Evolutionary conservation across 2,888 invertebrate genomes (phyloP), one percentile per base, ranked within the genome.

Genomic region (Andrena fulva): DNA sequence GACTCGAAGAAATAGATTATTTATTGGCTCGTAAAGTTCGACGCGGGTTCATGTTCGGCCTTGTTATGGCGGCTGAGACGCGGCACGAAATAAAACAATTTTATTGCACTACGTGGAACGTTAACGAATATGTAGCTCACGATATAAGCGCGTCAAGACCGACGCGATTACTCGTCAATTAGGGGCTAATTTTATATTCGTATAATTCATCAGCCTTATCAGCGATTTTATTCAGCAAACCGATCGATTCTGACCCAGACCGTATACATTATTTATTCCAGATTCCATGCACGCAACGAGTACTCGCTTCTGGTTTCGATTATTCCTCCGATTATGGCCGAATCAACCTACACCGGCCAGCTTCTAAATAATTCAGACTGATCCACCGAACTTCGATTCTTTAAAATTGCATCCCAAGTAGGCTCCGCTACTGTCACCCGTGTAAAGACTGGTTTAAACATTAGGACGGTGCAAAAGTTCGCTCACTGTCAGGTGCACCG

Each of bases 1-100:
- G 31, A 73, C 62, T n/a, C 77, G 69, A 80, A 68, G 88, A 87
- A 87, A 87, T 85, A 85, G 86, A 87, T 87, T 87, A 83, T 87
- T 87, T 87, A 85, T 80, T 63, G 78, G 64, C 24, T 35, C 48
- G 66, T 80, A 78, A 88, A 88, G 54, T 78, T 72, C 27, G 52
- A 24, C 75, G 56, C 31, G 62, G 62, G 66, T 24, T 35, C 42
- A 52, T 67, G 71, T 42, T 78, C 63, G 56, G 48, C 54, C 82
- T 80, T 84, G 84, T 80, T 77, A 66, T 24, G 77, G 63, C 16
- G 16, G 56, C 24, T 31, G 20, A 35, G 52, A 48, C 20, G 29
- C 60, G 27, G 60, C 79, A 50, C 60, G 80, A 86, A 86, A 86
- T 80, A 80, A 75, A 33, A 35, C 62, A 52, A 60, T 24, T 87